phyloP scores from a whole-genome alignment of 2,113 vertebrate species.

The Alectura lathami region DNA sequence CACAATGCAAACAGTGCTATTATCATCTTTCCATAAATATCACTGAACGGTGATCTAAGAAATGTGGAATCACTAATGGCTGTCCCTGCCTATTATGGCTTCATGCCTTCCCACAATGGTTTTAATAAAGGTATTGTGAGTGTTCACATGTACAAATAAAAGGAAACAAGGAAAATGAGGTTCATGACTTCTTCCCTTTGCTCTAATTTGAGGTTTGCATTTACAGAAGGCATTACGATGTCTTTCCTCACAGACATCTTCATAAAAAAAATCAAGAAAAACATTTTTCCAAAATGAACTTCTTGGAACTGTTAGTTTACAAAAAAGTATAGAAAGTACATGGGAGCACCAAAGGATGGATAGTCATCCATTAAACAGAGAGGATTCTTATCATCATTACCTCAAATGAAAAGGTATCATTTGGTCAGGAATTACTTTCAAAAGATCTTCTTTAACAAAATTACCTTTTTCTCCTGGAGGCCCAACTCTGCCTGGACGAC shows the following conservation, averaged over 20 bases:
- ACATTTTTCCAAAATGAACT: background rate
- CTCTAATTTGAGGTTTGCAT: background rate
- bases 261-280: background rate
- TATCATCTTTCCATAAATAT: background rate
- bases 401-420: background rate
- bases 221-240: background rate
- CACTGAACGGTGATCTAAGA: background rate
- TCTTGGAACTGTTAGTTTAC: background rate
- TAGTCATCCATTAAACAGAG: background rate
- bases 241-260: background rate
- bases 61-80: background rate
- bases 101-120: background rate
- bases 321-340: background rate
- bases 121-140: background rate
- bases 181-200: background rate
- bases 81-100: background rate
- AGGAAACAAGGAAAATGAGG: background rate
- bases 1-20: background rate
- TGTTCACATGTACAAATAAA: background rate
- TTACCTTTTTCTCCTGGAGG: conserved; percentile 91
- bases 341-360: background rate
- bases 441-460: background rate
- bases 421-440: background rate
- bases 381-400: background rate
- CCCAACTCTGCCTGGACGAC: conserved; percentile 91